Conservation (phyloP, 2,113 vertebrate species). For the Monarcha castaneiventris region DNA sequence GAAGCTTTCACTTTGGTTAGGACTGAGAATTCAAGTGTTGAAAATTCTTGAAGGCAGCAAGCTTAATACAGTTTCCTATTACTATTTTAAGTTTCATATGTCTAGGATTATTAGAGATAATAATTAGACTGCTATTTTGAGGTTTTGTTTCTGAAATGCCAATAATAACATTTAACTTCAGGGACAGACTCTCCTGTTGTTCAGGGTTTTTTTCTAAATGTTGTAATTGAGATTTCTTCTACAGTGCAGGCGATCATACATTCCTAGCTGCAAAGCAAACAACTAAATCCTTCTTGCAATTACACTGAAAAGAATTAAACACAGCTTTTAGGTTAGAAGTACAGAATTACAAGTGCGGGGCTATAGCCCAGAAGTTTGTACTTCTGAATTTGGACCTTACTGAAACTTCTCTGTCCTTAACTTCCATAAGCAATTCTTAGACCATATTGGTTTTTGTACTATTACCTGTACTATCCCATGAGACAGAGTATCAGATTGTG, state of each 20-base stretch:
- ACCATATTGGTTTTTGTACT: not conserved
- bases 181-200: not conserved
- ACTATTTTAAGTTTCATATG: not conserved
- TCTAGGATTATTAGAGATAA: not conserved
- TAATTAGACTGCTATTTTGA: not conserved
- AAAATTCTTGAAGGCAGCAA: not conserved
- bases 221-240: not conserved
- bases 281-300: not conserved
- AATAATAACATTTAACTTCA: not conserved
- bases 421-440: not conserved
- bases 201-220: not conserved
- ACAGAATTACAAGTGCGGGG: not conserved
- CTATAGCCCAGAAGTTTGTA: not conserved
- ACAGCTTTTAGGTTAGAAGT: not conserved
- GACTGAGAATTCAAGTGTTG: not conserved
- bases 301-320: not conserved
- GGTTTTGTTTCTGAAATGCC: not conserved
- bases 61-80: not conserved
- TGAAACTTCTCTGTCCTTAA: not conserved
- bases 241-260: not conserved
- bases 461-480: not conserved
- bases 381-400: not conserved
- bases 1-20: not conserved
- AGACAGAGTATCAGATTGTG: not conserved
- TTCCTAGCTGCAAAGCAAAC: not conserved